These are phyloP conservation scores for Nyctibius bracteatus DNA, from an alignment of 2,113 vertebrate genomes.

Conservation along the genomic window DNA sequence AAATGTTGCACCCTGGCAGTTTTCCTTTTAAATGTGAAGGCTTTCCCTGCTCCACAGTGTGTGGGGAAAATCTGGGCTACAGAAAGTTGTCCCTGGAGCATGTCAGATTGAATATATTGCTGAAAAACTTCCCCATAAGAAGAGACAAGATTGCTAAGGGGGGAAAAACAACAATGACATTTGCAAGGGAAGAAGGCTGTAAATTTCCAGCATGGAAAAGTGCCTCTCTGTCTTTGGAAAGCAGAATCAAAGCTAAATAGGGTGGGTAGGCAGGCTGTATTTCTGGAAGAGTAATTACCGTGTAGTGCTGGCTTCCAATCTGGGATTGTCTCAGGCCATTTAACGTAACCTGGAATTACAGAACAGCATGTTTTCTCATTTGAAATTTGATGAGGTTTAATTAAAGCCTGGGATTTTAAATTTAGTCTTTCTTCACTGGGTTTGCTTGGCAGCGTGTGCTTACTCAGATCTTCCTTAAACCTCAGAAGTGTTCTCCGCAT, in stretches of 20 bases:
- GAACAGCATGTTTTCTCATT: slow-evolving; percentile 64
- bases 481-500: neutral
- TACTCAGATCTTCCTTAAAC: slow-evolving; percentile 11
- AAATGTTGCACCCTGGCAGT: neutral
- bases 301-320: slow-evolving; percentile 53
- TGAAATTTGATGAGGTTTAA: slow-evolving; percentile 51
- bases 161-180: slow-evolving; percentile 41
- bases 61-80: neutral
- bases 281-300: slow-evolving; percentile 64
- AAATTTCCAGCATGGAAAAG: slow-evolving; percentile 63
- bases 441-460: slow-evolving; percentile 30
- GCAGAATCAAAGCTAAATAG: slow-evolving; percentile 27
- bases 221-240: slow-evolving; percentile 44
- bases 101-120: neutral
- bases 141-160: neutral
- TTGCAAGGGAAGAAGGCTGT: slow-evolving; percentile 45
- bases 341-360: slow-evolving; percentile 64
- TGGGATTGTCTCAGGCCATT: slow-evolving; percentile 49
- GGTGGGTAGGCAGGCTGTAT: slow-evolving; percentile 45
- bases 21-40: neutral
- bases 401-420: slow-evolving; percentile 61
- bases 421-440: slow-evolving; percentile 33
- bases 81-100: neutral
- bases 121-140: neutral
- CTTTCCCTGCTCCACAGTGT: neutral